phyloP scores from a whole-genome alignment of 2,888 invertebrate genomes.

The Acrobeloides nanus region DNA sequence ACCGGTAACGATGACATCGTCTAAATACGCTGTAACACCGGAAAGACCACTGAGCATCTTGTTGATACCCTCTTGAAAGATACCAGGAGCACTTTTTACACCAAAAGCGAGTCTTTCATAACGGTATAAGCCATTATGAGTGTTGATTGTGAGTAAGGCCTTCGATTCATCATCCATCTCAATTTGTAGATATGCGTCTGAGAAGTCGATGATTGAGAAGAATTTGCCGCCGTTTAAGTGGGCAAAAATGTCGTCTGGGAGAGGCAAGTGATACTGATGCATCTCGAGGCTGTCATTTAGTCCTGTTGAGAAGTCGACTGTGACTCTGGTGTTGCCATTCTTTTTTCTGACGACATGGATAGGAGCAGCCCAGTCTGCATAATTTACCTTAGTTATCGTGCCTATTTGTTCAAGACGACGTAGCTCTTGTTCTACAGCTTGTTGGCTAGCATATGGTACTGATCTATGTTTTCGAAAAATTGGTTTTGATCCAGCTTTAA shows the following conservation, averaged over 20 bases:
- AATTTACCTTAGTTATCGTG: conserved; percentile 20
- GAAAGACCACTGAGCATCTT: conserved; percentile 19
- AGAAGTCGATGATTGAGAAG: conserved; percentile 30
- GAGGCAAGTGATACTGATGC: conserved; percentile 29
- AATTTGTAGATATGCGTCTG: conserved; percentile 34
- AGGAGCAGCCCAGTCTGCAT: conserved; percentile 31
- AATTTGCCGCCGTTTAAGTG: conserved; percentile 21
- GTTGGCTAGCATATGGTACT: conserved; percentile 15
- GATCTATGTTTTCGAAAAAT: conserved; percentile 12
- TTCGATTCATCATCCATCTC: conserved; percentile 21
- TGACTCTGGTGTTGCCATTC: conserved; percentile 28
- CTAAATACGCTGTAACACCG: conserved; percentile 21
- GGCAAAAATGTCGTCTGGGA: conserved; percentile 24
- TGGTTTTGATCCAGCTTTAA: conserved; percentile 12
- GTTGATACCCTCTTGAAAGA: conserved; percentile 30
- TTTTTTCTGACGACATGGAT: conserved; percentile 28
- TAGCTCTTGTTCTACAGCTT: conserved; percentile 17
- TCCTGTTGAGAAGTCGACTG: conserved; percentile 32
- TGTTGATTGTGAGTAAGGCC: conserved; percentile 25
- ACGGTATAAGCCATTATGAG: conserved; percentile 28
- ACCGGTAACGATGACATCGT: conserved; percentile 26
- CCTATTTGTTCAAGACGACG: conserved; percentile 16
- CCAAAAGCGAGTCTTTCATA: conserved; percentile 33
- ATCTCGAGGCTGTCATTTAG: conserved; percentile 24
- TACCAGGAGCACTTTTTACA: conserved; percentile 27